Conservation (phyloP, 2,888 invertebrate species). For the Cyclophora albipunctata region DNA sequence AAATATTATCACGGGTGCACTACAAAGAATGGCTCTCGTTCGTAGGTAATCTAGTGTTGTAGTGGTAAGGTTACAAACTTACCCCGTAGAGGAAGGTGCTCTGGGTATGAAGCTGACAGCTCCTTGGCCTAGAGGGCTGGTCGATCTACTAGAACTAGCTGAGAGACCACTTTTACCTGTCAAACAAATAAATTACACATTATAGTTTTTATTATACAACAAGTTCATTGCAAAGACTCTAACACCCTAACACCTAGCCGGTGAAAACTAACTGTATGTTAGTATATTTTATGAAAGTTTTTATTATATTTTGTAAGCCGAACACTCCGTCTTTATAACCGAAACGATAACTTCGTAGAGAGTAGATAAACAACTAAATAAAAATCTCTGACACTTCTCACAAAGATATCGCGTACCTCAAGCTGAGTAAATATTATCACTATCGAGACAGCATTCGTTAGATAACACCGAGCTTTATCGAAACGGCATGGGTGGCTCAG, state of each 20-base stretch:
- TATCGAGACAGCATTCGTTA: constrained; percentile 33
- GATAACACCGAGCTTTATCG: constrained; percentile 43
- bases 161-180: constrained; percentile 66
- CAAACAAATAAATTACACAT: constrained; percentile 13
- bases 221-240: constrained; percentile 8
- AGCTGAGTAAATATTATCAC: constrained; percentile 40
- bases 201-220: constrained; percentile 21
- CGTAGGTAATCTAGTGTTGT: too few species aligned
- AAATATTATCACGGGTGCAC: background rate
- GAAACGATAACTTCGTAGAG: too few species aligned
- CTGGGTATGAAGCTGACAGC: constrained; percentile 67
- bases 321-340: too few species aligned
- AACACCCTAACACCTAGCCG: too few species aligned
- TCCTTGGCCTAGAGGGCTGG: constrained; percentile 71
- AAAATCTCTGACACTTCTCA: constrained; percentile 17
- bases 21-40: too few species aligned
- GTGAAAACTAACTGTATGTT: too few species aligned
- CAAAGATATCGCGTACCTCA: constrained; percentile 30
- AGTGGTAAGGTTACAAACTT: constrained; percentile 12
- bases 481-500: constrained; percentile 52
- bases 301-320: too few species aligned
- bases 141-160: constrained; percentile 77
- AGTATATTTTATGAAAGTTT: too few species aligned
- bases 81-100: constrained; percentile 76
- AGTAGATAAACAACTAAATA: too few species aligned